Base-by-base conservation (phyloP, 1,140 invertebrate genomes). In the Drosophila lacertosa region DNA sequence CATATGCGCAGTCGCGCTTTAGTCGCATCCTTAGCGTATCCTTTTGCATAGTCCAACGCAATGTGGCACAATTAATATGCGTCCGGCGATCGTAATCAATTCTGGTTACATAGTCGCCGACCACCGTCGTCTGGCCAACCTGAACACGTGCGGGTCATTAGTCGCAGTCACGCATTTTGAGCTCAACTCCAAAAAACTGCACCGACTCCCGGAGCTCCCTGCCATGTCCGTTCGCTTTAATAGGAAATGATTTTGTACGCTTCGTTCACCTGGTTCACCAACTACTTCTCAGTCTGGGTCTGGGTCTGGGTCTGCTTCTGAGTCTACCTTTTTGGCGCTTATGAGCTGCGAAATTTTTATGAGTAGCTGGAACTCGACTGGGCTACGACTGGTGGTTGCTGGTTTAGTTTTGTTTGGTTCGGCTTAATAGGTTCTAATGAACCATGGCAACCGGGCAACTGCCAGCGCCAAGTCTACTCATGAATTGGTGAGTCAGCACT, bases 61-160 rank as follows among this genome's bases (percentile, higher is more conserved):
- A 44, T 70, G 57, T 86, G 82, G 70, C 77, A 82, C 82, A 88
- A 88, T 88, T 88, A 88, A 88, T 88, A 88, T 88, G 82, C 82
- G 83, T 88, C 82, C 82, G 88, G 82, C 77, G 82, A 88, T 88
- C 82, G 82, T 88, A 88, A 88, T 88, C 82, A 88, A 88, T 88
- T 88, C 82, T 88, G 39, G 57, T 53, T 53, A 73, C 65, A 86
- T 88, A 77, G 77, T 88, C 60, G 58, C 55, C 74, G 64, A 11
- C 20, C 20, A 0, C 42, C 15, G n/a, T n/a, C 29, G n/a, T 39
- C 20, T 29, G 20, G 16, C 3, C 16, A 77, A 75, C 63, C 54
- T 54, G 74, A 88, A 88, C 82, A 88, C 82, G 82, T 88, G 82
- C 82, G 82, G 82, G 82, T 88, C 82, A 88, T 88, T 88, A 88